Percentiles rank a stretch among this genome's conserved stretches.
phyloP scores from a whole-genome alignment of 2,888 invertebrate species.

The Eilema caniola region DNA sequence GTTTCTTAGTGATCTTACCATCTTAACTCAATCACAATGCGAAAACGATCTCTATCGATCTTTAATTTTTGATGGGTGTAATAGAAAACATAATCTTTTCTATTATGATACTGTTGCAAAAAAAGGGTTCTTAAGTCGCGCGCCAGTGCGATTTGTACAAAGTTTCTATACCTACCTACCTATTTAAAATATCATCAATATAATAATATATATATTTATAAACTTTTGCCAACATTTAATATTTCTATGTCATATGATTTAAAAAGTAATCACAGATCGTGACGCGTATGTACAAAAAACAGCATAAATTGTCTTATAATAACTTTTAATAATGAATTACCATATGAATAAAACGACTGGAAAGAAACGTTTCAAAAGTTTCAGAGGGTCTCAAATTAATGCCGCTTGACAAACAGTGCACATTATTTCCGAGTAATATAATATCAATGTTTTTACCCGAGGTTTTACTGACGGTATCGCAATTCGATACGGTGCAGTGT shows the following conservation, averaged over 20 bases:
- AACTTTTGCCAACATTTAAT: too few species aligned
- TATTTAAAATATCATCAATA: too few species aligned
- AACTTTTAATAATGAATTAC: not conserved
- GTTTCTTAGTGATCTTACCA: not conserved
- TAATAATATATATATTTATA: too few species aligned
- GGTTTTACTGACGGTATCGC: conserved; percentile 42
- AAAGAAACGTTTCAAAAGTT: not conserved
- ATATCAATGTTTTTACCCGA: conserved; percentile 32
- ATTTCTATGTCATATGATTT: too few species aligned
- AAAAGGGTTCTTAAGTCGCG: too few species aligned
- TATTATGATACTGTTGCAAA: too few species aligned
- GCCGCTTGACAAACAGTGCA: conserved; percentile 27
- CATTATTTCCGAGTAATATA: conserved; percentile 21
- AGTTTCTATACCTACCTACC: too few species aligned
- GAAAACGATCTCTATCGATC: too few species aligned
- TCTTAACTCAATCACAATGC: too few species aligned
- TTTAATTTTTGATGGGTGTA: not conserved
- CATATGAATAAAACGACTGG: not conserved
- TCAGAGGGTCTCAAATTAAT: conserved; percentile 20
- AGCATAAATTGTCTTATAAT: not conserved
- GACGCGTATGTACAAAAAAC: not conserved
- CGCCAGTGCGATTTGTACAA: too few species aligned
- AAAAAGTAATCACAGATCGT: too few species aligned
- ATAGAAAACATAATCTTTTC: not conserved
- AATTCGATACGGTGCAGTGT: conserved; percentile 56